A percentile compares a stretch with the other conserved stretches of the same genome.
Conservation (phyloP, 2,888 invertebrate genomes). For the Brachyptera putata region DNA sequence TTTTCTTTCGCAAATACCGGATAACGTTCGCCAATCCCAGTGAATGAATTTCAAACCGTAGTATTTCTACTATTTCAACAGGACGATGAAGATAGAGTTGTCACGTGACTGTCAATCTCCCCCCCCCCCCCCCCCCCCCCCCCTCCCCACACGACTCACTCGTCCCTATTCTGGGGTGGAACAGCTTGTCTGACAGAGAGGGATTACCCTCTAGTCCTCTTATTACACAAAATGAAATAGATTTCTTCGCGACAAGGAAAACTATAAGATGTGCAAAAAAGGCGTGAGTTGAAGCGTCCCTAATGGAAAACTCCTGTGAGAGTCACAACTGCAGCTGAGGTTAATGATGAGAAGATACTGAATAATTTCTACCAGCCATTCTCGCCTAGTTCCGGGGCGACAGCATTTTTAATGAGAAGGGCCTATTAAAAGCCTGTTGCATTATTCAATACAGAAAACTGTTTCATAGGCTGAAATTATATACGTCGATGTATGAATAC, state of each 20-base stretch:
- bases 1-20: too few species aligned
- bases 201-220: slow-evolving; percentile 20
- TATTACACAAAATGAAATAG: slow-evolving; percentile 26
- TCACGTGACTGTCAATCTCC: slow-evolving; percentile 6
- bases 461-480: too few species aligned
- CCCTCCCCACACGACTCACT: not conserved
- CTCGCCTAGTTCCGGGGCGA: not conserved
- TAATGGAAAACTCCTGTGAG: slow-evolving; percentile 10
- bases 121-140: not conserved
- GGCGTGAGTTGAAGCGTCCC: not conserved
- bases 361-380: not conserved
- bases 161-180: not conserved
- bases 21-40: too few species aligned
- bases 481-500: too few species aligned
- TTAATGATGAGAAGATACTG: not conserved
- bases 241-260: slow-evolving; percentile 19
- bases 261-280: slow-evolving; percentile 18
- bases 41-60: too few species aligned
- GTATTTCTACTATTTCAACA: too few species aligned
- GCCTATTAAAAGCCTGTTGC: too few species aligned
- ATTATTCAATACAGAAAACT: too few species aligned
- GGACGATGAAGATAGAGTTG: slow-evolving; percentile 8
- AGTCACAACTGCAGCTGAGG: not conserved
- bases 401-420: not conserved
- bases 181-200: slow-evolving; percentile 22